Evolutionary conservation across 2,888 invertebrate genomes (phyloP).

Genomic region (Pherbina coryleti): DNA sequence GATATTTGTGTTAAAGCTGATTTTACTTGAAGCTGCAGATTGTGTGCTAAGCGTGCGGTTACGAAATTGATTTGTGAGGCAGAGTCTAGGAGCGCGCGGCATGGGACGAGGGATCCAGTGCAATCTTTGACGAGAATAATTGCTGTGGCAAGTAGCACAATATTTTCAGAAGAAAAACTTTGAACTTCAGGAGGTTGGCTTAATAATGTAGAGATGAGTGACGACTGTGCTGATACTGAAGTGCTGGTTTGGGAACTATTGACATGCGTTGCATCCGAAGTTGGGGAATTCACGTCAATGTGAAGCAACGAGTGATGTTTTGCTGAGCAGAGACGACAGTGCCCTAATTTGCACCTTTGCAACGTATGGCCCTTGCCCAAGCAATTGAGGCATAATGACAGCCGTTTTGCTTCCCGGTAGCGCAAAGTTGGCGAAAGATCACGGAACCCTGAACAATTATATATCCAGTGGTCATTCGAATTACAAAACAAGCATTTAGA

Average conservation of each 20-base stretch:
- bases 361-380: neutral
- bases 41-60: slow-evolving; percentile 31
- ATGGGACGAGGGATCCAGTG: slow-evolving; percentile 37
- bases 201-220: too few relatives aligned
- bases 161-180: neutral
- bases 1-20: slow-evolving; percentile 32
- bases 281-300: neutral
- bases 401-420: neutral
- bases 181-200: too few relatives aligned
- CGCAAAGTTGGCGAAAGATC: neutral
- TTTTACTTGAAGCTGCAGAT: slow-evolving; percentile 30
- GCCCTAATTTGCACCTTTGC: neutral
- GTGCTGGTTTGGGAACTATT: too few relatives aligned
- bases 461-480: neutral
- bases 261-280: neutral
- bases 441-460: neutral
- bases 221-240: too few relatives aligned
- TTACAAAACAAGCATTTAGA: too few relatives aligned
- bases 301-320: slow-evolving; percentile 13
- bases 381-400: slow-evolving; percentile 12
- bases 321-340: slow-evolving; percentile 4
- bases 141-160: slow-evolving; percentile 39
- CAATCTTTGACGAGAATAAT: slow-evolving; percentile 27
- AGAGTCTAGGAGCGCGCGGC: slow-evolving; percentile 40
- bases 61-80: slow-evolving; percentile 33